Conservation (phyloP, 2,888 invertebrate species). For the Eupelmus urozonus region DNA sequence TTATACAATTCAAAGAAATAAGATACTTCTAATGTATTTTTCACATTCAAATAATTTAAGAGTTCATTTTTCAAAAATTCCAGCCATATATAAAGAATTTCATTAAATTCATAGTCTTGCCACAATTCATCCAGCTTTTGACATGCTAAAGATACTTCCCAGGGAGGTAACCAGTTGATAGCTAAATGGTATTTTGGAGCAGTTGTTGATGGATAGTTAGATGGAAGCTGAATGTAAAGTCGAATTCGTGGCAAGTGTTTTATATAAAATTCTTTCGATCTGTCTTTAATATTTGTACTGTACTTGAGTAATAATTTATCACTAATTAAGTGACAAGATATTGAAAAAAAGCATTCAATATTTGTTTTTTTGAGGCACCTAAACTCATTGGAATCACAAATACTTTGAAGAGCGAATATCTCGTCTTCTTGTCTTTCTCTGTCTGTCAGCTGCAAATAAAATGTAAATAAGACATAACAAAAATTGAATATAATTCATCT, state of each 20-base stretch:
- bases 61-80: constrained; percentile 66
- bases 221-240: constrained; percentile 62
- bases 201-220: constrained; percentile 64
- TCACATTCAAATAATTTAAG: constrained; percentile 62
- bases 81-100: constrained; percentile 68
- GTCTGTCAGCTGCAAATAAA: no score
- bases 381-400: constrained; percentile 64
- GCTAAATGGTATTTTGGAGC: constrained; percentile 65
- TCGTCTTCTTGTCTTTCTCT: constrained; percentile 67
- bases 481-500: no score
- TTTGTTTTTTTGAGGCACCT: constrained; percentile 52
- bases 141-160: constrained; percentile 65
- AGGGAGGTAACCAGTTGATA: constrained; percentile 66
- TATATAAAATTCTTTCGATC: no score
- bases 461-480: no score
- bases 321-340: constrained; percentile 51
- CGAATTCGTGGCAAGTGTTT: constrained; percentile 65
- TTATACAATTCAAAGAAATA: constrained; percentile 57
- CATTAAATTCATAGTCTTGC: constrained; percentile 63
- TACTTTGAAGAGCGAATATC: constrained; percentile 63
- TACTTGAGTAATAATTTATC: no score
- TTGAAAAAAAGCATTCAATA: constrained; percentile 60
- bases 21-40: constrained; percentile 63
- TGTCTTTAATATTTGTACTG: constrained; percentile 49
- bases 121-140: constrained; percentile 69